These are phyloP conservation scores for Cepaea hortensis DNA, from an alignment of 2,888 invertebrate genomes.

Conservation along the genomic window DNA sequence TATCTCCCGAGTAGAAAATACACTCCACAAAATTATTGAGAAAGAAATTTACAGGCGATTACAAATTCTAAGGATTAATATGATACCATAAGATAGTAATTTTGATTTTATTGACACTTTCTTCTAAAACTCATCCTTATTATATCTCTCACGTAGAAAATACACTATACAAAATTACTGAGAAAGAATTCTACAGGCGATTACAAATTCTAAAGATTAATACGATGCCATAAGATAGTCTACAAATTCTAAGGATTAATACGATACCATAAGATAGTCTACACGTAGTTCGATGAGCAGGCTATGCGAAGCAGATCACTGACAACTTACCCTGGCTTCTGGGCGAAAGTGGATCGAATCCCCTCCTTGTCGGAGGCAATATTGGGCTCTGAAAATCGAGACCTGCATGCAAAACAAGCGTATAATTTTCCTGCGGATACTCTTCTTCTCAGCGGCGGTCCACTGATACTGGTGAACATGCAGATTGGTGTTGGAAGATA, in stretches of 20 bases:
- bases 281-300: not conserved
- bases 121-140: no score
- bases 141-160: no score
- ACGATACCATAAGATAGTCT: not conserved
- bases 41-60: no score
- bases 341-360: slow-evolving; percentile 1
- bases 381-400: slow-evolving; percentile 50
- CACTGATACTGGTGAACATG: slow-evolving; percentile 43
- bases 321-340: slow-evolving; percentile 29
- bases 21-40: no score
- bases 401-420: slow-evolving; percentile 53
- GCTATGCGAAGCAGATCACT: not conserved
- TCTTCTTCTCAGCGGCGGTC: slow-evolving; percentile 41
- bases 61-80: not conserved
- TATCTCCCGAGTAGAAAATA: no score
- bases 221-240: not conserved
- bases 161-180: no score
- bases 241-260: not conserved
- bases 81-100: not conserved
- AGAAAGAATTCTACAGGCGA: no score
- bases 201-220: not conserved
- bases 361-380: slow-evolving; percentile 31
- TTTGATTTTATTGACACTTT: no score
- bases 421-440: slow-evolving; percentile 49
- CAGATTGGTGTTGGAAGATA: slow-evolving; percentile 27